These are phyloP conservation scores for Corynorhinus townsendii DNA, from an alignment of 2,113 vertebrate species.

Conservation along the genomic window DNA sequence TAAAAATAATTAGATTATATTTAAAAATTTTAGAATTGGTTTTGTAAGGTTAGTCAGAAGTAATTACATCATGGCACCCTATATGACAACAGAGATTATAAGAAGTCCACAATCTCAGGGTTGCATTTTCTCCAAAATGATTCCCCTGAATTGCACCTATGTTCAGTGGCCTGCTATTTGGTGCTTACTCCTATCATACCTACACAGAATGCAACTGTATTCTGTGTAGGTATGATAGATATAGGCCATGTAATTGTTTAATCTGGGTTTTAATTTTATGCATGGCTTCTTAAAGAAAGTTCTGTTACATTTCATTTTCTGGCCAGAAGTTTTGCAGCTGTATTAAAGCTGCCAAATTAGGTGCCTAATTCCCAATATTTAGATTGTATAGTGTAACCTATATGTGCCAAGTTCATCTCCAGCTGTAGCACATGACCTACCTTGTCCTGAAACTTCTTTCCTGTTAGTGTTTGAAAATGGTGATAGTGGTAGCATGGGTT, in stretches of 20 bases:
- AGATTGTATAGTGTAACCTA: not conserved
- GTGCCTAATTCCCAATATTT: not conserved
- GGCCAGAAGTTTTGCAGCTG: not conserved
- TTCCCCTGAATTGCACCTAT: not conserved
- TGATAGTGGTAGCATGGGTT: not conserved
- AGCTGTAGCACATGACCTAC: not conserved
- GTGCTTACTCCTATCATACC: too few relatives aligned
- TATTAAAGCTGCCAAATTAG: not conserved
- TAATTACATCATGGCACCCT: not conserved
- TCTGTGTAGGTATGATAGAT: not conserved
- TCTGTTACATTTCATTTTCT: not conserved
- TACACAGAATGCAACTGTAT: not conserved
- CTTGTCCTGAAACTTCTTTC: not conserved
- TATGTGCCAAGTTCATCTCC: not conserved
- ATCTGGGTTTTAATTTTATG: not conserved
- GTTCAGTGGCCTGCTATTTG: not conserved
- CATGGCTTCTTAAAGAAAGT: not conserved
- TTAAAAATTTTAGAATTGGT: not conserved
- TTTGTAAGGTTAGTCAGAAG: not conserved
- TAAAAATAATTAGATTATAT: not conserved
- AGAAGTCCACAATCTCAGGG: not conserved
- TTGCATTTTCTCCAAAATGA: not conserved
- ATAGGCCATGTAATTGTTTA: not conserved
- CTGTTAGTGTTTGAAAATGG: not conserved
- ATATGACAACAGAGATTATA: not conserved